Base-by-base conservation (phyloP, 2,797 vertebrate genomes). In the Clarias pachynema region DNA sequence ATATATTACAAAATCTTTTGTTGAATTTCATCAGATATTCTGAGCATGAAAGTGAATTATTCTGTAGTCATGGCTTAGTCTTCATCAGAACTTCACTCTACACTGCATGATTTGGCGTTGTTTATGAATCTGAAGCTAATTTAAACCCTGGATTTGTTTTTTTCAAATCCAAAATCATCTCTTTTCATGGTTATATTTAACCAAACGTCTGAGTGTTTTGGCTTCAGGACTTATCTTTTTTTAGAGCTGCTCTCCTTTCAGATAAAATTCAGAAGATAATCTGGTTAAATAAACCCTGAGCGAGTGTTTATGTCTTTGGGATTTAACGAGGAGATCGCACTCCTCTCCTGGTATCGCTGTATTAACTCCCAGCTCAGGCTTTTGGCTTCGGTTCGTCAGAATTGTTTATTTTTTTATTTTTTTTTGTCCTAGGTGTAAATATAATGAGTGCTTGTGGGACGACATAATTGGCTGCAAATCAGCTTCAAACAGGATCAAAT, bases 211-310 rank as follows among this genome's bases (percentile, higher is more conserved):
- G 78, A 80, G 60, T n/a, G 78, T 80, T 65, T 49, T 80, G 40
- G 62, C 62, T 80, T 80, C 40, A 3, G 62, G 79, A 66, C 22
- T 49, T 49, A 20, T 49, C 18, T 65, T 29, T 53, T 53, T 18
- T 66, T 80, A 40, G 79, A 80, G n/a, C 62, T 80, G 60, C n/a
- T 49, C n/a, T 60, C 15, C 2, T 49, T 80, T 49, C 62, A 60
- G n/a, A 65, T 80, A 1, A 49, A 29, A 80, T 49, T 49, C n/a
- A 44, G 78, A 29, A 29, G 15, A 12, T 80, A 29, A 63, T 60
- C 16, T 80, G 78, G 37, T 65, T 80, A 65, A 62, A 80, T 24
- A 49, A 62, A 65, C 34, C 62, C 37, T 66, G 78, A 65, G 62
- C 12, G 37, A 49, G 62, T 49, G 78, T 63, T 63, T 79, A 1